These are phyloP conservation scores for Cydia splendana DNA, from an alignment of 1,140 invertebrate genomes.

Conservation along the genomic window DNA sequence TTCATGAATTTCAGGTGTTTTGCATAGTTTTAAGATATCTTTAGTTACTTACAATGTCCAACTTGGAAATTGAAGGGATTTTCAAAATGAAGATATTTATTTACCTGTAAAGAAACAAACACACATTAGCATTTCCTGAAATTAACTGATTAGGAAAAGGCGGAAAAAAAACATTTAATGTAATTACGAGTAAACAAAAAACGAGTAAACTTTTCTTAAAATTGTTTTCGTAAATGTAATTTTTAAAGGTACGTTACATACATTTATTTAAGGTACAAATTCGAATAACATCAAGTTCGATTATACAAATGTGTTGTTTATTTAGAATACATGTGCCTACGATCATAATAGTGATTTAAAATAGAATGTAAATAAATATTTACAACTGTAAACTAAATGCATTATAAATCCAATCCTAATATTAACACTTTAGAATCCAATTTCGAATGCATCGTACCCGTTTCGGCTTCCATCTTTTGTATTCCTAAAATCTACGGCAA, in stretches of 20 bases:
- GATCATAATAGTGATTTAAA: conserved; percentile 1
- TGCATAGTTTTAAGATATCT: not conserved
- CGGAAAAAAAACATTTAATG: too few species aligned
- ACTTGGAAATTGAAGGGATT: not conserved
- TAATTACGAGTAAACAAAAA: too few species aligned
- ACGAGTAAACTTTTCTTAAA: not conserved
- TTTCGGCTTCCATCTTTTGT: too few species aligned
- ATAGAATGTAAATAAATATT: not conserved
- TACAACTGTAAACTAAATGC: too few species aligned
- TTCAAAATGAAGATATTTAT: not conserved
- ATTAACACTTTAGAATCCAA: too few species aligned
- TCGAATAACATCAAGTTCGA: not conserved
- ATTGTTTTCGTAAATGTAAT: conserved; percentile 3
- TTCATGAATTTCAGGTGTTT: not conserved
- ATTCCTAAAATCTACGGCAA: too few species aligned
- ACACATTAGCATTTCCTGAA: not conserved
- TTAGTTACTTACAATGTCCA: not conserved
- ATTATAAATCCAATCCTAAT: too few species aligned
- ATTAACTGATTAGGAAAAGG: not conserved
- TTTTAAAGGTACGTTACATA: not conserved
- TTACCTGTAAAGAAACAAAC: conserved; percentile 8
- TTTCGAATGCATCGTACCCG: too few species aligned
- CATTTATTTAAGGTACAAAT: not conserved
- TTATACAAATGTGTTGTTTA: not conserved
- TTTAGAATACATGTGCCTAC: conserved; percentile 8